Evolutionary conservation across 2,888 invertebrate genomes (phyloP).

Genomic region (Tachystola acroxantha): DNA sequence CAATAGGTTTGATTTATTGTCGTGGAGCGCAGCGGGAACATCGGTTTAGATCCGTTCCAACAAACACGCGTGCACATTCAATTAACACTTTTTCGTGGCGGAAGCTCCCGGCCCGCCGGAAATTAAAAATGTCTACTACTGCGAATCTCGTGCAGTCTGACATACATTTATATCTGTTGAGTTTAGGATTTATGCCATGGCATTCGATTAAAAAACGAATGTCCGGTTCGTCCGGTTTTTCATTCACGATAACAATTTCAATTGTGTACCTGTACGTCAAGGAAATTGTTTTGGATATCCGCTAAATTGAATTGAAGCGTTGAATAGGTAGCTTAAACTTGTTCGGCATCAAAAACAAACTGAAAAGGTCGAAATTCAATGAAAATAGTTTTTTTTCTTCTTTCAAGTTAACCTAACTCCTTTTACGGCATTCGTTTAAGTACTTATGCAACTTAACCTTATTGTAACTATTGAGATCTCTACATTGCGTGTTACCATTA

Average conservation of each 20-base stretch:
- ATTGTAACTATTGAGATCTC: too few relatives aligned
- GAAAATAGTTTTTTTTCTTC: too few relatives aligned
- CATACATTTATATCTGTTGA: slow-evolving; percentile 13
- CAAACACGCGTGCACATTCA: slow-evolving; percentile 49
- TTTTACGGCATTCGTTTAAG: too few relatives aligned
- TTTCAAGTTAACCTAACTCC: too few relatives aligned
- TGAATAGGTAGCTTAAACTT: too few relatives aligned
- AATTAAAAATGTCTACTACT: slow-evolving; percentile 64
- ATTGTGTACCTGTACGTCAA: slow-evolving; percentile 2
- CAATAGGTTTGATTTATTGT: slow-evolving; percentile 10
- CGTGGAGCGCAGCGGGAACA: slow-evolving; percentile 6
- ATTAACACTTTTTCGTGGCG: slow-evolving; percentile 68
- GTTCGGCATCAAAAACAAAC: neutral
- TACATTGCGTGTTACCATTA: too few relatives aligned
- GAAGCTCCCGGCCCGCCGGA: slow-evolving; percentile 58
- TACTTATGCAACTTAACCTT: too few relatives aligned
- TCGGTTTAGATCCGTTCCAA: slow-evolving; percentile 21
- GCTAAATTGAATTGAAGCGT: neutral
- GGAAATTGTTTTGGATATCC: neutral
- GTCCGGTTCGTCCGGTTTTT: slow-evolving; percentile 7
- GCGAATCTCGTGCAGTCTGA: slow-evolving; percentile 9
- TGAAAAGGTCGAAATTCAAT: too few relatives aligned
- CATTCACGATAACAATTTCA: slow-evolving; percentile 6
- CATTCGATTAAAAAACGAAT: slow-evolving; percentile 12
- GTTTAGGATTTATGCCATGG: slow-evolving; percentile 16